phyloP scores from a whole-genome alignment of 1,140 invertebrate species.

The Cotesia glomerata region DNA sequence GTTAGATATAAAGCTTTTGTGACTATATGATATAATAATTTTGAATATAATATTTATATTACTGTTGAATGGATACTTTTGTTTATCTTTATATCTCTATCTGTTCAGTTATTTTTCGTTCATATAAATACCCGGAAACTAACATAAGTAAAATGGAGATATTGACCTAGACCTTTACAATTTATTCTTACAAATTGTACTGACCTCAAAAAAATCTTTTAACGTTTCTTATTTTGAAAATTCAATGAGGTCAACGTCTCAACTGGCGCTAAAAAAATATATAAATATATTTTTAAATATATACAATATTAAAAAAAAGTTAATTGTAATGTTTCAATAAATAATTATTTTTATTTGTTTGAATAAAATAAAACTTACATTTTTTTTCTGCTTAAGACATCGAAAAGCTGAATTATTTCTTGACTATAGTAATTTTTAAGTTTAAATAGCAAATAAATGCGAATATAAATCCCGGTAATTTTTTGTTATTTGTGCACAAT shows the following conservation, averaged over 20 bases:
- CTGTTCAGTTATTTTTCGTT: neutral
- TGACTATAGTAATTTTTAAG: neutral
- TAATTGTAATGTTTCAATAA: neutral
- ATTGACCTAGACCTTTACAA: constrained; percentile 25
- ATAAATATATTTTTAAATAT: too few species aligned
- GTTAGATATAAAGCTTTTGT: neutral
- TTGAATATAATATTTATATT: neutral
- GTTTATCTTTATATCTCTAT: neutral
- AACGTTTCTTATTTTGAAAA: neutral
- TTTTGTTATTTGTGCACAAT: too few species aligned
- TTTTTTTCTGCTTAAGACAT: constrained; percentile 51
- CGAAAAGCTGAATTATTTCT: constrained; percentile 34
- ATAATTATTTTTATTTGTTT: neutral
- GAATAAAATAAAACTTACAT: constrained; percentile 49
- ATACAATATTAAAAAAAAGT: too few species aligned
- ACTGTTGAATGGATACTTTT: neutral
- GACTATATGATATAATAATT: neutral
- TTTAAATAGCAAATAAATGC: neutral
- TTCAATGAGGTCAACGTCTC: neutral
- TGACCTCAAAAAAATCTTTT: neutral
- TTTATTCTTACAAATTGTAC: neutral
- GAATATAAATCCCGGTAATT: too few species aligned
- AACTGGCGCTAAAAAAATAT: too few species aligned
- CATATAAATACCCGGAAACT: constrained; percentile 6
- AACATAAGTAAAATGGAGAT: constrained; percentile 1